These are phyloP conservation scores for Bibio marci DNA, from an alignment of 2,888 invertebrate species.

Conservation along the genomic window DNA sequence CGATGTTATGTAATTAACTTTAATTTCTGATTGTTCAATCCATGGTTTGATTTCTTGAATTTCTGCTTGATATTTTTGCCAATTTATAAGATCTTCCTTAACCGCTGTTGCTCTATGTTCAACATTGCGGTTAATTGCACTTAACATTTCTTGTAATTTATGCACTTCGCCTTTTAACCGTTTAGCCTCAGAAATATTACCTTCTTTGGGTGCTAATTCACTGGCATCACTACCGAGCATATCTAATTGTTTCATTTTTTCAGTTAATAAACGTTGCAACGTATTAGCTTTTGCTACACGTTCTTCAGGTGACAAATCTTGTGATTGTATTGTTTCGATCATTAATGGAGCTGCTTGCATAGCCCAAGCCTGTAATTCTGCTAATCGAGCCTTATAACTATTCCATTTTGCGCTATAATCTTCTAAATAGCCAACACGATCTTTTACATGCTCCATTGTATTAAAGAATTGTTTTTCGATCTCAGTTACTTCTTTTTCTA, in stretches of 20 bases:
- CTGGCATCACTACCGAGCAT: constrained; percentile 59
- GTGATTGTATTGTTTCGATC: constrained; percentile 55
- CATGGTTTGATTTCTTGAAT: constrained; percentile 71
- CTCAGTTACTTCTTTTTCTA: constrained; percentile 59
- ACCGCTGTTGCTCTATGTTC: constrained; percentile 60
- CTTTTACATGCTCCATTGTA: constrained; percentile 65
- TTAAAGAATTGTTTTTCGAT: constrained; percentile 57
- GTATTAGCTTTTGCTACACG: constrained; percentile 57
- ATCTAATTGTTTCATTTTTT: constrained; percentile 56
- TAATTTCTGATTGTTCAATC: constrained; percentile 76
- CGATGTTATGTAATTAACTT: constrained; percentile 37
- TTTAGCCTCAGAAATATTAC: constrained; percentile 51
- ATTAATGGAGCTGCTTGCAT: constrained; percentile 58
- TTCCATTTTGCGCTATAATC: constrained; percentile 70
- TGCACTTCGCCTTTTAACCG: constrained; percentile 59
- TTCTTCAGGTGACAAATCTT: constrained; percentile 69
- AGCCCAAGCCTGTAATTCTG: constrained; percentile 65
- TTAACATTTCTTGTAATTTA: constrained; percentile 56
- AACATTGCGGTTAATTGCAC: constrained; percentile 56
- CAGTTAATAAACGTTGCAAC: constrained; percentile 55
- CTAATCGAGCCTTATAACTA: constrained; percentile 55
- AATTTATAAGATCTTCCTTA: constrained; percentile 61
- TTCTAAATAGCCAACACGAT: constrained; percentile 62
- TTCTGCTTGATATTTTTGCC: constrained; percentile 69
- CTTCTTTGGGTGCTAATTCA: constrained; percentile 46